Base-by-base conservation (phyloP, 2,113 vertebrate genomes). In the Elephantulus edwardii region DNA sequence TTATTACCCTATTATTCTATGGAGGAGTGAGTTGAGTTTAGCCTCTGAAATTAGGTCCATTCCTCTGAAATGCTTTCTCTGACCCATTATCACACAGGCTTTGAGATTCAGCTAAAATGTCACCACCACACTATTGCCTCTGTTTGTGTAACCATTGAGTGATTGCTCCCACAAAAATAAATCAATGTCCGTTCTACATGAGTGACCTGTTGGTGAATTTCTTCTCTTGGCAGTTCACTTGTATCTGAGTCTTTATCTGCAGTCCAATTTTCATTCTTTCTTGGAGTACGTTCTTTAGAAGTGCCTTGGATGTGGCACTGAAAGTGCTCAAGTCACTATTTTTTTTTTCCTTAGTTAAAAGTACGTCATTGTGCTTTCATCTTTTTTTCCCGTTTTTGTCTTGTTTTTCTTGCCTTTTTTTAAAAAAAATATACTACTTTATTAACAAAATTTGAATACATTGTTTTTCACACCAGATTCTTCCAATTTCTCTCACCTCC, bases 51-150 rank as follows among this genome's bases (percentile, higher is more conserved):
- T 77, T 42, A 71, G 68, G n/a, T 35, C n/a, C 30, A 58, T 40
- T 86, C 30, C 20, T 68, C 22, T 82, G 54, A 94, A 83, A 50
- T 83, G 28, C 58, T 20, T 79, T 87, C 58, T 75, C 48, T 95
- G 38, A 56, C 66, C 30, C 42, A 40, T 64, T 71, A 38, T 66
- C 74, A 58, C 20, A 24, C 26, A 77, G 14, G 33, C 42, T 90
- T 50, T 82, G 77, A 90, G 17, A 78, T 72, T 90, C 83, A 90
- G 48, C 70, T 82, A 48, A 74, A 82, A 88, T 60, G 83, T 54
- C n/a, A 42, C 38, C 89, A 77, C 74, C 33, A 60, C 11, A 30
- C 44, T 62, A 35, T 54, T 80, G 66, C 54, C 40, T 83, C 86
- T 82, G 54, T 86, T 74, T 81, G n/a, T 81, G 78, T 54, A 62